Conservation (phyloP, 2,797 vertebrate species). For the Arnoldichthys spilopterus region DNA sequence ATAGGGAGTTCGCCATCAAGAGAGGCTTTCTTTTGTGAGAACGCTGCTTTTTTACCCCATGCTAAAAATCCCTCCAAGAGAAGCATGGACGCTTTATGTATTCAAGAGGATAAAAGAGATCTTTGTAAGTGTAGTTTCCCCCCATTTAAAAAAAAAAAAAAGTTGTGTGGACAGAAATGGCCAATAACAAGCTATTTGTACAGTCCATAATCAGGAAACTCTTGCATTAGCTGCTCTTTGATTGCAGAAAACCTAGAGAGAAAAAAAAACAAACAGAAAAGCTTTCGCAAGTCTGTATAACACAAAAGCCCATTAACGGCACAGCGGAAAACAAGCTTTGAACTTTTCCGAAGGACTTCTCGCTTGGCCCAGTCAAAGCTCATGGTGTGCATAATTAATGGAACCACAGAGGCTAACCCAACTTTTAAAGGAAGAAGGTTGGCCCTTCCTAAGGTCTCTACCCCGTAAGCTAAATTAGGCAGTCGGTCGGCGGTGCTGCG, state of each 20-base stretch:
- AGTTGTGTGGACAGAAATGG: conserved; percentile 23
- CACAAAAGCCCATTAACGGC: conserved; percentile 3
- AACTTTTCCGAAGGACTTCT: conserved; percentile 35
- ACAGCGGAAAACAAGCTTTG: conserved; percentile 18
- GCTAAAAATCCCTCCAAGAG: conserved; percentile 23
- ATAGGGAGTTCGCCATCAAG: conserved; percentile 11
- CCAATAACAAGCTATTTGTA: conserved; percentile 44
- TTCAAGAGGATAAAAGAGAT: conserved; percentile 35
- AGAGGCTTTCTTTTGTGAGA: conserved; percentile 23
- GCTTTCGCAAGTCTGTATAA: not conserved
- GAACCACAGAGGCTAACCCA: conserved; percentile 39
- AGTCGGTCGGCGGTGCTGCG: conserved; percentile 62
- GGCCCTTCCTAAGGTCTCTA: conserved; percentile 60
- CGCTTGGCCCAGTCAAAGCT: conserved; percentile 36
- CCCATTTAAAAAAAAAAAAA: conserved; percentile 40
- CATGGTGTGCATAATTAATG: conserved; percentile 59
- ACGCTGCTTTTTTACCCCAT: not conserved
- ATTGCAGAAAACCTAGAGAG: not conserved
- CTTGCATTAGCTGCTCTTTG: conserved; percentile 15
- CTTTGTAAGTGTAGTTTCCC: conserved; percentile 34
- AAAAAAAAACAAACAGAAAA: not conserved
- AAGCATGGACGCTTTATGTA: conserved; percentile 35
- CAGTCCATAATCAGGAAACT: conserved; percentile 30
- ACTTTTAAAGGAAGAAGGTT: conserved; percentile 45
- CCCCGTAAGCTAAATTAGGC: conserved; percentile 61